Percentiles rank a stretch among this genome's conserved stretches.
Conservation (phyloP, 92 coral and sea anemone species). For the Metridium senile region DNA sequence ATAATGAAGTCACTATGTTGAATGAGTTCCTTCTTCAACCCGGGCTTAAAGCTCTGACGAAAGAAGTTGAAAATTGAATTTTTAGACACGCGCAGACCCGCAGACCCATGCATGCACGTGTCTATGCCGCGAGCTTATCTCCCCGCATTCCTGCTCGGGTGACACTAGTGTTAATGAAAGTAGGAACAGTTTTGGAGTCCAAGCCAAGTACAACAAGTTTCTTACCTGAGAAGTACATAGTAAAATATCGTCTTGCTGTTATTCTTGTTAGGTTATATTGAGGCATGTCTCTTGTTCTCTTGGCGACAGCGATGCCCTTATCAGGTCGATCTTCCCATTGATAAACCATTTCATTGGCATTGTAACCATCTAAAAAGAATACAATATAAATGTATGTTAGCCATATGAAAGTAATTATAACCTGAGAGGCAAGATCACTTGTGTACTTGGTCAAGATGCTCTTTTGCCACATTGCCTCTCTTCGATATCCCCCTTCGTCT, state of each 20-base stretch:
- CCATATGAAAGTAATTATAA: too few relatives aligned
- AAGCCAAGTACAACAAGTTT: background rate
- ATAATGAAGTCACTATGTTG: too few relatives aligned
- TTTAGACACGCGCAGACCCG: too few relatives aligned
- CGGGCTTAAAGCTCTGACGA: too few relatives aligned
- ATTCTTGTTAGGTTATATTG: conserved; percentile 81
- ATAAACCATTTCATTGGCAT: conserved; percentile 75
- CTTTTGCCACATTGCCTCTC: too few relatives aligned
- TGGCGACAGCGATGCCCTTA: conserved; percentile 86
- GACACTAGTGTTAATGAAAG: background rate
- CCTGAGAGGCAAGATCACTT: too few relatives aligned
- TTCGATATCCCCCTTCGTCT: too few relatives aligned
- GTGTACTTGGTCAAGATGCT: too few relatives aligned
- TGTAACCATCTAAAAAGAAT: conserved; percentile 75
- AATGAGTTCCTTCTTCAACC: too few relatives aligned
- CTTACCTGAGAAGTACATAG: conserved; percentile 83
- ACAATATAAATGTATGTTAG: background rate
- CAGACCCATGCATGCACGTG: too few relatives aligned
- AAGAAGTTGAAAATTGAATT: too few relatives aligned
- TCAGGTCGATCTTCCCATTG: conserved; percentile 91
- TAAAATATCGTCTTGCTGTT: conserved; percentile 56
- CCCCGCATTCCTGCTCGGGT: background rate
- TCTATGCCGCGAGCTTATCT: too few relatives aligned
- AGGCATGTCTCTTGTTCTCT: conserved; percentile 84
- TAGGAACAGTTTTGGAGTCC: background rate